Base-by-base conservation (phyloP, 2,113 vertebrate species). In the Labrus mixtus region DNA sequence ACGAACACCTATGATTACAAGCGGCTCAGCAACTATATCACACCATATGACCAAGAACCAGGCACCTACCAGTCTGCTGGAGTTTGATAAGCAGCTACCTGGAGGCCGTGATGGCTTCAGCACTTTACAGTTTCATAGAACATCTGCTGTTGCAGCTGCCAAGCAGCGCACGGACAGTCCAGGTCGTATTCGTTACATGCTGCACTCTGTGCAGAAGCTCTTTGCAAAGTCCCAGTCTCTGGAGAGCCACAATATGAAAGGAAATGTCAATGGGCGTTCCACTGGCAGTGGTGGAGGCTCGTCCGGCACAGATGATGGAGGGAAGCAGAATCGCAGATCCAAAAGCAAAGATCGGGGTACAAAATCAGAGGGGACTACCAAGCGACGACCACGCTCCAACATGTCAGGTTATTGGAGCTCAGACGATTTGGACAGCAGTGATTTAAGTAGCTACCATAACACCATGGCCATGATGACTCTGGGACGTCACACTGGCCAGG, bases 351-450 rank as follows among this genome's bases (percentile, higher is more conserved):
- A 99, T 75, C 93, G 97, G 12, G 95, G 85, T 6, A 95, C 95
- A 0, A 99, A 99, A 89, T 95, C 95, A 0, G 97, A 98, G 85
- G 93, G 94, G 41, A 94, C 94, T 41, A 93, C 96, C 73, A 99
- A 99, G 71, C 93, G 97, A 48, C 93, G 97, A 33, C 96, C 96
- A 50, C 95, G 97, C 46, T 97, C 97, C 82, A 99, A 99, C 93
- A 98, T 99, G 93, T 99, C 98, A 0, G 98, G 98, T 78, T 99
- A 98, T 93, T 99, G 98, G 98, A 99, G 98, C 86, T 99, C 98
- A 0, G 98, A 99, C 0, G 98, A 99, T 89, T 87, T 99, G 89
- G 96, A 97, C 78, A 96, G 97, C 79, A 96, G 96, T 43, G 97
- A 97, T 10, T 90, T 97, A 78, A 96, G 96, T 92, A 97, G 95